Evolutionary conservation across 2,113 vertebrate species (phyloP).

Genomic region (Larimichthys crocea): DNA sequence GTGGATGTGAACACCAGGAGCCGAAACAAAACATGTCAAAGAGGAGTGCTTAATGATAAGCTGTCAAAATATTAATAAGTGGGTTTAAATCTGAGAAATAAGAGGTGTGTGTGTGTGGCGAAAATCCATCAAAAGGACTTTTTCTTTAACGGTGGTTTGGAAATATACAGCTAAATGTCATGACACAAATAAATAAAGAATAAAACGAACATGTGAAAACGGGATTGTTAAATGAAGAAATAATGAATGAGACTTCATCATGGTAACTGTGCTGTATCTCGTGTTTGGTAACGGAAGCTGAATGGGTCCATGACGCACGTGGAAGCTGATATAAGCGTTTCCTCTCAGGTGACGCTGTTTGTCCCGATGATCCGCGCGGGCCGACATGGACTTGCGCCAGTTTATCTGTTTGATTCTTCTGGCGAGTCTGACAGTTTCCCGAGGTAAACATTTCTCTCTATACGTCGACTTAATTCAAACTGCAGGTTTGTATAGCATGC

Average conservation of each 20-base stretch:
- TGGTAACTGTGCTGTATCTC: no score
- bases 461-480: not conserved
- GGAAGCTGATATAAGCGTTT: constrained; percentile 40
- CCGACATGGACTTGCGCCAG: constrained; percentile 59
- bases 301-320: not conserved
- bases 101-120: no score
- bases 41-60: no score
- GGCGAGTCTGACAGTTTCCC: constrained; percentile 3
- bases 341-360: constrained; percentile 39
- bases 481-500: not conserved
- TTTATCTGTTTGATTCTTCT: constrained; percentile 49
- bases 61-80: no score
- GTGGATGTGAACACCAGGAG: no score
- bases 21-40: no score
- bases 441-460: constrained; percentile 51
- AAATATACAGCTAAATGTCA: no score
- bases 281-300: not conserved
- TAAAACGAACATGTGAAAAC: not conserved
- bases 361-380: constrained; percentile 37
- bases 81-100: no score
- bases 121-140: no score
- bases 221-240: not conserved
- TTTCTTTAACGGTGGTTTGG: no score
- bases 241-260: not conserved
- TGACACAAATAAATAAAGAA: not conserved